These are phyloP conservation scores for Gambelia wislizenii DNA, from an alignment of 2,797 vertebrate species.

Conservation along the genomic window DNA sequence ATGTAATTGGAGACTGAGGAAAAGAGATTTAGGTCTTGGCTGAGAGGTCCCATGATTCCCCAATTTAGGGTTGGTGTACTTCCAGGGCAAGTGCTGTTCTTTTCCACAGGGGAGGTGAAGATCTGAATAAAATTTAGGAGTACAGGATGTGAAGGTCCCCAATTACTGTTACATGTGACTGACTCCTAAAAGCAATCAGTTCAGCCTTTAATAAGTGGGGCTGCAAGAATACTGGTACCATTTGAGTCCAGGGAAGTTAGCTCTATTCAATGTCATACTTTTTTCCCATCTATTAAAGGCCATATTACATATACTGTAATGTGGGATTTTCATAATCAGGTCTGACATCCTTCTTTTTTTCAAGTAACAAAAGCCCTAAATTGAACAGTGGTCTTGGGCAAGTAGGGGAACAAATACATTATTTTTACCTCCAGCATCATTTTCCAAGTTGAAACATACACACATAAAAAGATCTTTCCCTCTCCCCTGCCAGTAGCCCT, in stretches of 20 bases:
- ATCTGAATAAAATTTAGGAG: background rate
- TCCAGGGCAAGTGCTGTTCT: conserved; percentile 18
- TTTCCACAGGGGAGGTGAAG: background rate
- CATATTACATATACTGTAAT: background rate
- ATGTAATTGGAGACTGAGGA: background rate
- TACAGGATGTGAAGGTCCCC: background rate
- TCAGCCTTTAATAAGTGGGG: conserved; percentile 10
- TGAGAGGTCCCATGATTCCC: conserved; percentile 8
- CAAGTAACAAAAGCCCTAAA: background rate
- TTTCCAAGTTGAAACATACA: background rate
- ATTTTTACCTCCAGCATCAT: background rate
- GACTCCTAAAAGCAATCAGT: background rate
- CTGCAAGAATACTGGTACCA: background rate
- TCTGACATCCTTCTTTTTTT: background rate
- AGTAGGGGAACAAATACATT: background rate
- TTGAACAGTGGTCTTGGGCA: background rate
- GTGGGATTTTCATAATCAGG: background rate
- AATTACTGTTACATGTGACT: background rate
- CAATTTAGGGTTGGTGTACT: background rate
- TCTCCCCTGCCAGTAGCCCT: background rate
- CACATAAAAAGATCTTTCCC: background rate
- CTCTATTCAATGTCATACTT: background rate
- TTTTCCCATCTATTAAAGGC: background rate
- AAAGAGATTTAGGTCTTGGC: background rate
- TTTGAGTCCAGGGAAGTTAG: background rate